These are phyloP conservation scores for Ischnura elegans DNA, from an alignment of 2,888 invertebrate species.

Conservation along the genomic window DNA sequence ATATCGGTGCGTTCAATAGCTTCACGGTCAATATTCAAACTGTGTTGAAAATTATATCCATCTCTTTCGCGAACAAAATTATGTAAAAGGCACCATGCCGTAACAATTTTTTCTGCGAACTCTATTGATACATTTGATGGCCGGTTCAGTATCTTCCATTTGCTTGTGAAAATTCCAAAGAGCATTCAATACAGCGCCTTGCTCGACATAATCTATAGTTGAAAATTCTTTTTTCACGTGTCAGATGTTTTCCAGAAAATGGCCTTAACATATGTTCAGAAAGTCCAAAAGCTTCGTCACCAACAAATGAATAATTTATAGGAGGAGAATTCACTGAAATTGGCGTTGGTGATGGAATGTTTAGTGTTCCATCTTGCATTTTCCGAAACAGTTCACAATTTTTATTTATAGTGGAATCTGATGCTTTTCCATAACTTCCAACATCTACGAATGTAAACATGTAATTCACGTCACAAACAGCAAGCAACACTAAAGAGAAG, in stretches of 20 bases:
- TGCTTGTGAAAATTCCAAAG: background rate
- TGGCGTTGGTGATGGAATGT: no score
- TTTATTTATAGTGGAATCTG: background rate
- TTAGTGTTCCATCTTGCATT: background rate
- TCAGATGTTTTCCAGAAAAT: background rate
- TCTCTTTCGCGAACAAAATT: conserved; percentile 4
- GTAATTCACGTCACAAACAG: conserved; percentile 68
- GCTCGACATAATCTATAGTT: background rate
- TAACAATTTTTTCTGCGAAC: background rate
- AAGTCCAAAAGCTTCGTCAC: background rate
- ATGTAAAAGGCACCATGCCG: conserved; percentile 6
- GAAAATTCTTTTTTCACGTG: background rate
- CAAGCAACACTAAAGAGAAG: conserved; percentile 68
- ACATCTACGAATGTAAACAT: conserved; percentile 69
- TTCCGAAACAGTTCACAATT: background rate
- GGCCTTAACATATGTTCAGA: conserved; percentile 5
- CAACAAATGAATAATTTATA: background rate
- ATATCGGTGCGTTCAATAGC: background rate
- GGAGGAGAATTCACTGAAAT: no score
- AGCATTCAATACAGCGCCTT: background rate
- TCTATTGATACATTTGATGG: background rate
- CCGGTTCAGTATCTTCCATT: background rate
- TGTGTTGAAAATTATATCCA: conserved; percentile 29
- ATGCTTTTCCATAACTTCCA: conserved; percentile 61
- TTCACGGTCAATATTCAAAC: background rate